These are phyloP conservation scores for Ovibos moschatus DNA, from an alignment of 2,113 vertebrate genomes.

Conservation along the genomic window DNA sequence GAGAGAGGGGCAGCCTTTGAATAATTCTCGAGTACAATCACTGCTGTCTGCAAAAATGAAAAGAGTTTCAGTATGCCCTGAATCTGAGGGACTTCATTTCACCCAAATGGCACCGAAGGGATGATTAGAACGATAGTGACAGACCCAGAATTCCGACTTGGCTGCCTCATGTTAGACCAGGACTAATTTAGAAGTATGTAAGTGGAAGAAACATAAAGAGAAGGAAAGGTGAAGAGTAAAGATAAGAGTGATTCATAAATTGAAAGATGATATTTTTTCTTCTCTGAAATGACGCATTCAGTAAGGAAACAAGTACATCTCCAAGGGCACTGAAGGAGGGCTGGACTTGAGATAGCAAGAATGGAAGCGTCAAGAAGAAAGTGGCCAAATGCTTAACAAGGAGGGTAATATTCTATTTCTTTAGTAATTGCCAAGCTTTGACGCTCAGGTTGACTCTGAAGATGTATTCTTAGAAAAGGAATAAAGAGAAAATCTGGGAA, in stretches of 20 bases:
- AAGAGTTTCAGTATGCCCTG: background rate
- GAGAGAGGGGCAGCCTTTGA: background rate
- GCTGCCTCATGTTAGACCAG: slow-evolving; percentile 53
- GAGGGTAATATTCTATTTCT: slow-evolving; percentile 73
- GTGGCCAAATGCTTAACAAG: slow-evolving; percentile 67
- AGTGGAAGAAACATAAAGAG: slow-evolving; percentile 71
- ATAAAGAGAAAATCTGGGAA: slow-evolving; percentile 73
- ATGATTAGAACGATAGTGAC: slow-evolving; percentile 9
- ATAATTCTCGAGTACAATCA: background rate
- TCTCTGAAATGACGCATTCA: slow-evolving; percentile 71
- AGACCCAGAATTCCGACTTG: slow-evolving; percentile 56
- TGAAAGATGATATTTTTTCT: slow-evolving; percentile 76
- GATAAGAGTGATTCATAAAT: slow-evolving; percentile 81
- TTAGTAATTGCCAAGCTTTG: slow-evolving; percentile 69
- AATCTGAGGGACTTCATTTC: background rate
- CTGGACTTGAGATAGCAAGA: slow-evolving; percentile 70
- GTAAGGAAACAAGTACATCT: slow-evolving; percentile 72
- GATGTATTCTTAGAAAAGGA: slow-evolving; percentile 73
- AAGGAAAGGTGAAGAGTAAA: slow-evolving; percentile 79
- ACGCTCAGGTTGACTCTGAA: slow-evolving; percentile 73
- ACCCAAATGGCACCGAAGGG: slow-evolving; percentile 31
- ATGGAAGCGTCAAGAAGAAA: slow-evolving; percentile 69
- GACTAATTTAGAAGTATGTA: slow-evolving; percentile 77
- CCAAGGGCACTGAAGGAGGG: slow-evolving; percentile 73
- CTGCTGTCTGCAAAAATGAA: slow-evolving; percentile 38